Evolutionary conservation across 2,888 invertebrate genomes (phyloP), one percentile per base, ranked within the genome.

Genomic region (Cerceris rybyensis): DNA sequence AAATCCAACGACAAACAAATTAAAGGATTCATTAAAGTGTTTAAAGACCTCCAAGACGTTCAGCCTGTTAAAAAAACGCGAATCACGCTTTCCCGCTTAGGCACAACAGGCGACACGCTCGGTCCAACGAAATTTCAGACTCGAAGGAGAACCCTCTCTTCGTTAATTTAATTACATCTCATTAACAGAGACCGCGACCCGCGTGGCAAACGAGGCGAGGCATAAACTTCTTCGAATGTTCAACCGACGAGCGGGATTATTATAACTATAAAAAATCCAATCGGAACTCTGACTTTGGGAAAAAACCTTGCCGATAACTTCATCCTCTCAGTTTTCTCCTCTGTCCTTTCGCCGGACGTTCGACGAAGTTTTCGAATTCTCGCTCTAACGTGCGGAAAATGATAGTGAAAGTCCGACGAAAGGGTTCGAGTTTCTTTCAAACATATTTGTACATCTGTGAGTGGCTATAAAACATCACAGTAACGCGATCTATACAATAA

Each of bases 91-190:
- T 57, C 2, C 63, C 39, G 75, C 66, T 69, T 52, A 72, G 75
- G 75, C 72, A 75, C 75, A 59, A 67, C 63, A 50, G 75, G 72
- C 78, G 72, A 69, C 72, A 75, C 70, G 50, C 71, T 72, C 70
- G 69, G 41, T 69, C 59, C 41, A 17, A n/a, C n/a, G 8, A 16
- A 28, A 28, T 28, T 28, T n/a, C 39, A 43, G 41, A 41, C 46
- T 42, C 49, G 17, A 41, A 14, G 39, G 54, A 16, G 54, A 50
- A 50, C n/a, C 50, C 2, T 50, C n/a, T n/a, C 50, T 11, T n/a
- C 50, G 50, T 13, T n/a, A n/a, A 46, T 11, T 11, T 46, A 46
- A 8, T 11, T 46, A 46, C 46, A 46, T 46, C 8, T 46, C 46
- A 46, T 46, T 11, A 8, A 46, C 46, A 46, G 46, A 50, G 50